Percentiles rank a stretch among this genome's conserved stretches.
These are phyloP conservation scores for Drosophila sechellia DNA, from an alignment of 1,140 invertebrate genomes.

Conservation along the genomic window DNA sequence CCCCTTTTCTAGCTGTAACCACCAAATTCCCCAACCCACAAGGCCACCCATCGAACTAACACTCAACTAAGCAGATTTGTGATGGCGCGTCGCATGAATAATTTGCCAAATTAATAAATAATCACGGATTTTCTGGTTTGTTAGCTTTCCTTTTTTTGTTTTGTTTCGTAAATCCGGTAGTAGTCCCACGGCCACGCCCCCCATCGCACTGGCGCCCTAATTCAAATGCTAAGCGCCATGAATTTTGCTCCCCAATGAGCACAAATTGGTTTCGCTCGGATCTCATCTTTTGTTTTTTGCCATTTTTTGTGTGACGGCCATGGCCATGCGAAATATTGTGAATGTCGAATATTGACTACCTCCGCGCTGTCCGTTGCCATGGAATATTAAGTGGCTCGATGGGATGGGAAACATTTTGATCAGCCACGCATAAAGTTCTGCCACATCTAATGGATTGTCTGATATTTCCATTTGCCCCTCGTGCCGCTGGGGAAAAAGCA, in stretches of 20 bases:
- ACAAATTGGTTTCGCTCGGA: slow-evolving; percentile 44
- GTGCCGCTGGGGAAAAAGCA: slow-evolving; percentile 7
- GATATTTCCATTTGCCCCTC: slow-evolving; percentile 26
- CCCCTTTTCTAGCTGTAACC: neutral
- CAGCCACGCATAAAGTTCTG: slow-evolving; percentile 66
- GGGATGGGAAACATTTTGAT: slow-evolving; percentile 32
- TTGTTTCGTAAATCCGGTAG: slow-evolving; percentile 4
- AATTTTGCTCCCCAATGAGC: slow-evolving; percentile 48
- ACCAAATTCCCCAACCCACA: neutral
- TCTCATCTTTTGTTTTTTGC: slow-evolving; percentile 33
- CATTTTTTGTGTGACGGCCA: slow-evolving; percentile 9
- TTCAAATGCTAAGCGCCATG: slow-evolving; percentile 52
- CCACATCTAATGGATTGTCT: slow-evolving; percentile 69
- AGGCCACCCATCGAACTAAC: slow-evolving; percentile 34
- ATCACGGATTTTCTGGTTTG: slow-evolving; percentile 79
- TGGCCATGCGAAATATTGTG: slow-evolving; percentile 34
- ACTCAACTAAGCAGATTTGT: slow-evolving; percentile 69
- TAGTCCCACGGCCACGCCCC: neutral
- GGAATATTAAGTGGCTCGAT: slow-evolving; percentile 26
- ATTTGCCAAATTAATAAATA: slow-evolving; percentile 82
- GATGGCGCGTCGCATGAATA: slow-evolving; percentile 71
- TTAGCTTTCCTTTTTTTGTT: slow-evolving; percentile 55
- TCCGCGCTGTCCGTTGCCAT: slow-evolving; percentile 37
- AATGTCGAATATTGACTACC: slow-evolving; percentile 30
- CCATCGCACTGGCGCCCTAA: slow-evolving; percentile 24